Evolutionary conservation across 2,113 vertebrate species (phyloP).

Genomic region (Ctenomys sociabilis): DNA sequence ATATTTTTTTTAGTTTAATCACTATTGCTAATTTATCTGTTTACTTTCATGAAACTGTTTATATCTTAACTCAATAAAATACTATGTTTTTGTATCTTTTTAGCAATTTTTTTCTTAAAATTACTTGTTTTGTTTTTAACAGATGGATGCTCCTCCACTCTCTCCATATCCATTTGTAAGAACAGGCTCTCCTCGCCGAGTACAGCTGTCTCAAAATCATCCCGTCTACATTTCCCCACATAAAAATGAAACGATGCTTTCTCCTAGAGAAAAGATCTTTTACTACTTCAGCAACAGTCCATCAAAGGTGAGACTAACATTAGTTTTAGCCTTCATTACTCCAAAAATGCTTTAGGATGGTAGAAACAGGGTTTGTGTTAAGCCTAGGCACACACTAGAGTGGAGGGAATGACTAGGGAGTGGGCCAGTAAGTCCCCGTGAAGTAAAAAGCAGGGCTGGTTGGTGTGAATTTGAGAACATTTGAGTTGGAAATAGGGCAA

Average conservation of each 20-base stretch:
- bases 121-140: constrained; percentile 39
- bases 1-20: neutral
- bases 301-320: constrained; percentile 88
- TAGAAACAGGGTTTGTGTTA: neutral
- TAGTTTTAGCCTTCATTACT: neutral
- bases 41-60: constrained; percentile 12
- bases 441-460: neutral
- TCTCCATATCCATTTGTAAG: constrained; percentile 92
- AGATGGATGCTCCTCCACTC: constrained; percentile 90
- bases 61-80: neutral
- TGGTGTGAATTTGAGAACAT: neutral
- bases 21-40: neutral
- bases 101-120: constrained; percentile 11
- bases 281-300: constrained; percentile 97
- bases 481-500: neutral
- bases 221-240: constrained; percentile 95
- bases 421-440: neutral
- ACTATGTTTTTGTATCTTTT: constrained; percentile 4
- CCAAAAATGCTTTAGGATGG: neutral
- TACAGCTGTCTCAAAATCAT: constrained; percentile 94
- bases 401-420: neutral
- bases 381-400: neutral
- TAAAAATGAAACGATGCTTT: constrained; percentile 85
- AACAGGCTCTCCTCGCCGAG: constrained; percentile 90
- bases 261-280: constrained; percentile 92